Evolutionary conservation across 2,113 vertebrate species (phyloP).

Genomic region (Athene cunicularia): DNA sequence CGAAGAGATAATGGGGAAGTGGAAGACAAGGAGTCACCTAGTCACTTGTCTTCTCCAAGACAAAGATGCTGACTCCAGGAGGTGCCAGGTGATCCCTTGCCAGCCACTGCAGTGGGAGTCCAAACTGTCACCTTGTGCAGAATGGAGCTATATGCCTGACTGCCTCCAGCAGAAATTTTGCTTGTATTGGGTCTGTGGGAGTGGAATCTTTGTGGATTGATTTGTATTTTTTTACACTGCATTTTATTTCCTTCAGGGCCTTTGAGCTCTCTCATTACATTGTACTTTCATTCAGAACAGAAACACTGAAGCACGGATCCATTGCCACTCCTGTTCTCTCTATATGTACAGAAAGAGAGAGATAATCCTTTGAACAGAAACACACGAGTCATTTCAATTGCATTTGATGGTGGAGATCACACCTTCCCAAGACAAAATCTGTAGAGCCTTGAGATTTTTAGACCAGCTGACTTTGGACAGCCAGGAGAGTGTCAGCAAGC

Average conservation of each 20-base stretch:
- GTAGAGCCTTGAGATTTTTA: neutral
- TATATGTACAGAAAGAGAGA: neutral
- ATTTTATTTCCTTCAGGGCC: neutral
- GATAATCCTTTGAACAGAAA: neutral
- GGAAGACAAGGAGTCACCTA: neutral
- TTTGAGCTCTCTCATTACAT: neutral
- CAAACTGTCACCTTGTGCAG: neutral
- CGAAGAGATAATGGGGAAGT: neutral
- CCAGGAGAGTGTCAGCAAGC: neutral
- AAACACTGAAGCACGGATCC: neutral
- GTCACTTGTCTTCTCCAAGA: neutral
- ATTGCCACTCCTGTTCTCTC: neutral
- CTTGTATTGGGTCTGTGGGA: neutral
- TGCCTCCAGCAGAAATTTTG: neutral
- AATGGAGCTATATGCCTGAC: rapidly evolving
- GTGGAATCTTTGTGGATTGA: neutral
- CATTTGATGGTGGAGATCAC: neutral
- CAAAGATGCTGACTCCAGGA: neutral
- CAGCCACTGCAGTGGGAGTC: neutral
- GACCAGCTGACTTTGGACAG: neutral
- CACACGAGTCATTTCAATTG: neutral
- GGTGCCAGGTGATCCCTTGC: neutral
- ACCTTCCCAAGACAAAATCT: neutral
- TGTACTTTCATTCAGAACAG: neutral
- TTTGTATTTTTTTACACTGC: neutral